phyloP scores from a whole-genome alignment of 2,797 vertebrate genomes.

The Mormyrops attenuatus region DNA sequence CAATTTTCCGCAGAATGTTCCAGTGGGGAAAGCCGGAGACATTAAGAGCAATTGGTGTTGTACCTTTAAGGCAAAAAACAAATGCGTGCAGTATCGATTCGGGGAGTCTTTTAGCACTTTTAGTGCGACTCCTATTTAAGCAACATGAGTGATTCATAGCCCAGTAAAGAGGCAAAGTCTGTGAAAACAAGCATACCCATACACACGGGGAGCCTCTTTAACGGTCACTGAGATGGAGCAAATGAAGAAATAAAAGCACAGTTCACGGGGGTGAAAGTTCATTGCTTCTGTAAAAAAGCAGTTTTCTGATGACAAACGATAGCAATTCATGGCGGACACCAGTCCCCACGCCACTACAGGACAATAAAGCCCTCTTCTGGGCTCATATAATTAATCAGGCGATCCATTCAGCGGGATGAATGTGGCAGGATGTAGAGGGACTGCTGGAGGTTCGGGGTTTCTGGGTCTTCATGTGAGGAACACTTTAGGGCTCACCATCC shows the following conservation, averaged over 20 bases:
- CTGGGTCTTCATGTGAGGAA: background rate
- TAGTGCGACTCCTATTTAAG: conserved; percentile 5
- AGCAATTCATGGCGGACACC: background rate
- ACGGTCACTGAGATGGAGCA: background rate
- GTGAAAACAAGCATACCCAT: background rate
- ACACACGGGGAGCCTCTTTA: background rate
- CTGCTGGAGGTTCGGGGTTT: background rate
- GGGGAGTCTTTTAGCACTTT: conserved; percentile 13
- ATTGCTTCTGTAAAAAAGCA: background rate
- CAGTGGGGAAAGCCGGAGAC: background rate
- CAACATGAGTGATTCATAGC: conserved; percentile 15
- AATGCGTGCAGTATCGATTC: conserved; percentile 15
- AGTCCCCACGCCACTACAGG: background rate
- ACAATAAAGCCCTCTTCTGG: background rate
- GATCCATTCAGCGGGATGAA: background rate
- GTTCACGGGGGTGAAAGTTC: background rate
- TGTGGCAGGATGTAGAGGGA: background rate
- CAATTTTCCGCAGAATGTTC: background rate
- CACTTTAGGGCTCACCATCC: background rate
- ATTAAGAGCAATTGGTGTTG: background rate
- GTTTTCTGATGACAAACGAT: background rate
- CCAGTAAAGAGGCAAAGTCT: background rate
- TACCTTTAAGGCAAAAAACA: conserved; percentile 5
- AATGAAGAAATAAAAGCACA: conserved; percentile 9
- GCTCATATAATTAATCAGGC: background rate